A percentile compares a stretch with the other conserved stretches of the same genome.
These are phyloP conservation scores for Tapirus indicus DNA, from an alignment of 2,797 vertebrate species.

Conservation along the genomic window DNA sequence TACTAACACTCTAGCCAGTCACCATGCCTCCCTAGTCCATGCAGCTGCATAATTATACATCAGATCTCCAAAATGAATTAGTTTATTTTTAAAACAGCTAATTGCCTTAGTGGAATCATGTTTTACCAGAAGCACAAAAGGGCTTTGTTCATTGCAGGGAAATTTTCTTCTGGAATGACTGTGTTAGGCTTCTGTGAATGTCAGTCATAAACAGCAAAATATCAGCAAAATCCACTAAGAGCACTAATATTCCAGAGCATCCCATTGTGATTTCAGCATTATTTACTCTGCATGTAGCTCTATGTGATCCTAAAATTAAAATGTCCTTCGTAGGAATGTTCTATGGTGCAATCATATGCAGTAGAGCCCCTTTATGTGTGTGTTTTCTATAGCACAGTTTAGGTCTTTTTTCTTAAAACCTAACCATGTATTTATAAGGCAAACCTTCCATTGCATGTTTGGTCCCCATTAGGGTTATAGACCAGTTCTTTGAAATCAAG, in stretches of 20 bases:
- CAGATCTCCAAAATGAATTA: slow-evolving; percentile 83
- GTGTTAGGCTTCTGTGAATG: slow-evolving; percentile 58
- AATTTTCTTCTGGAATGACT: slow-evolving; percentile 78
- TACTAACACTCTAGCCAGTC: slow-evolving; percentile 61
- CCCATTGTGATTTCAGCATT: neutral
- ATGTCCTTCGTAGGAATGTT: neutral
- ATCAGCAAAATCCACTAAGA: slow-evolving; percentile 57
- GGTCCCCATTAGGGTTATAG: neutral
- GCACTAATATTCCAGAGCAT: neutral
- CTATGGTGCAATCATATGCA: neutral
- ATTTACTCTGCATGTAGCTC: neutral
- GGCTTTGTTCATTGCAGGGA: slow-evolving; percentile 75
- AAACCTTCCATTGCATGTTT: neutral
- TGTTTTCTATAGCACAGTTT: neutral
- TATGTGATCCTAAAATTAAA: slow-evolving; percentile 3
- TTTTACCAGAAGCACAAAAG: slow-evolving; percentile 83
- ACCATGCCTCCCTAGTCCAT: slow-evolving; percentile 66
- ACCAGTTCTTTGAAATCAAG: neutral
- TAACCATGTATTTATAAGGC: slow-evolving; percentile 10
- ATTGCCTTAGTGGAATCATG: slow-evolving; percentile 83
- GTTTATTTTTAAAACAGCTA: slow-evolving; percentile 85
- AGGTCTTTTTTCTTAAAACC: neutral
- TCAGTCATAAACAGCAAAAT: slow-evolving; percentile 72
- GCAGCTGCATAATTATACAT: slow-evolving; percentile 83
- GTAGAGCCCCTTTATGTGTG: neutral